Evolutionary conservation across 2,888 invertebrate genomes (phyloP).

Genomic region (Amaurobius ferox): DNA sequence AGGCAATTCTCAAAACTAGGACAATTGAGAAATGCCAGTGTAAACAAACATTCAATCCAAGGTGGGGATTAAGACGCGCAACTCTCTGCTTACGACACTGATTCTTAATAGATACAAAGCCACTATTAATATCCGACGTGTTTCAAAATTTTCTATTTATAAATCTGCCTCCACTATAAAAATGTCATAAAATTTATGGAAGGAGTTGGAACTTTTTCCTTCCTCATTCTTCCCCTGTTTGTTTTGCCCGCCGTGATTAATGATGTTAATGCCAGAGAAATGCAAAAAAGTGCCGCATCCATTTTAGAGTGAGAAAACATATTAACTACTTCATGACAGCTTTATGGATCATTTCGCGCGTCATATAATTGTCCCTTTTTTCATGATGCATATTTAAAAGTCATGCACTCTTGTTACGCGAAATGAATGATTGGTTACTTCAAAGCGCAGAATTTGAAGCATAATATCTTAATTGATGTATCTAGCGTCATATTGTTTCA

Average conservation of each 20-base stretch:
- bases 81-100: no score
- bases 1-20: no score
- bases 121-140: neutral
- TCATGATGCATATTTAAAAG: neutral
- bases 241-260: neutral
- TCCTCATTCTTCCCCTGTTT: neutral
- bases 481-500: no score
- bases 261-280: conserved; percentile 12
- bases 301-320: conserved; percentile 12
- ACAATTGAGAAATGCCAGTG: no score
- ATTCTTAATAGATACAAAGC: no score
- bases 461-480: no score
- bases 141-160: neutral
- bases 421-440: neutral
- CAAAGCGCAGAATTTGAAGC: neutral
- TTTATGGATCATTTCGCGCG: conserved; percentile 12
- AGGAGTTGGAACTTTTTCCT: neutral
- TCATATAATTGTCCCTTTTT: conserved; percentile 6
- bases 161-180: neutral
- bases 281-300: conserved; percentile 2
- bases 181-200: conserved; percentile 3
- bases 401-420: neutral
- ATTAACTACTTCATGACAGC: conserved; percentile 14
- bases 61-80: no score
- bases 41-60: no score